These are phyloP conservation scores for Brachystomella parvula DNA, from an alignment of 1,140 invertebrate species.

Conservation along the genomic window DNA sequence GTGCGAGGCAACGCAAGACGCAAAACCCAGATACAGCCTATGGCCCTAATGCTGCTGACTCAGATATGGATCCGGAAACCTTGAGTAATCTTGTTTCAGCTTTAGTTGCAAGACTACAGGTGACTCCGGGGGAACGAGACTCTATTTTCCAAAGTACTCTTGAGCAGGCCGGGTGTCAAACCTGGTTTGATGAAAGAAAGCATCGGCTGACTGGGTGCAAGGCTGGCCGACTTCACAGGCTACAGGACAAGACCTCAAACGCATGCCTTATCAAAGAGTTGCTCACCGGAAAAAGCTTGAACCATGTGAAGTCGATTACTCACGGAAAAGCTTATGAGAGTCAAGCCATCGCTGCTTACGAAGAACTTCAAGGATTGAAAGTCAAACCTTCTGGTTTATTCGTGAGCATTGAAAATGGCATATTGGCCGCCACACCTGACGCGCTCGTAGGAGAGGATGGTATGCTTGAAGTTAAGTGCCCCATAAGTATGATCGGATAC, in stretches of 20 bases:
- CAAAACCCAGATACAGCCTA: not conserved
- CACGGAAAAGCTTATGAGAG: not conserved
- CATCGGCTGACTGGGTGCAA: not conserved
- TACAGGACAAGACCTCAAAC: not conserved
- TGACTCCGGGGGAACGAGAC: not conserved
- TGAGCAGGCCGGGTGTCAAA: not conserved
- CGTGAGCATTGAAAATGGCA: not conserved
- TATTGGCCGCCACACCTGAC: not conserved
- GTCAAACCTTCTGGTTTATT: not conserved
- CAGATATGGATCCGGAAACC: not conserved
- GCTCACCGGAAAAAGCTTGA: not conserved
- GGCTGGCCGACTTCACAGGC: not conserved
- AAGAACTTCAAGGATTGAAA: not conserved
- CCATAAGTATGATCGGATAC: not conserved
- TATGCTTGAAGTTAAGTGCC: not conserved
- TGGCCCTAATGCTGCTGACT: not conserved
- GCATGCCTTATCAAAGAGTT: not conserved
- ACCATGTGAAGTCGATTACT: not conserved
- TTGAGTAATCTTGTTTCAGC: not conserved
- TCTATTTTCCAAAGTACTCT: not conserved
- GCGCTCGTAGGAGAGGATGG: not conserved
- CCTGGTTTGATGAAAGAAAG: slow-evolving; percentile 19
- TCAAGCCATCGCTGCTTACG: not conserved
- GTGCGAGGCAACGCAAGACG: not conserved
- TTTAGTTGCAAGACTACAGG: not conserved